phyloP scores from a whole-genome alignment of 2,888 invertebrate genomes.

The Catocala nupta region DNA sequence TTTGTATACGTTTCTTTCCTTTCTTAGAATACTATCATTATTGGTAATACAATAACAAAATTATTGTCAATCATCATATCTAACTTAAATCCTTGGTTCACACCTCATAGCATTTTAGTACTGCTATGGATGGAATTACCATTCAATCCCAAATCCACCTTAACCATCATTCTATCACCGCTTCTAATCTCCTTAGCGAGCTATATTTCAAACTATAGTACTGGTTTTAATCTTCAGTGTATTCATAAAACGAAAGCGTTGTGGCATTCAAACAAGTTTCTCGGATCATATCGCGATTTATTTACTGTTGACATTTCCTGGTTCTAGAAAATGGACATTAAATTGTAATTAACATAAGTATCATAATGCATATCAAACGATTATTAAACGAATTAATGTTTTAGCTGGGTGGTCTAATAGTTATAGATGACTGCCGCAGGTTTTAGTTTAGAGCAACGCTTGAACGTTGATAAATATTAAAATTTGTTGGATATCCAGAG shows the following conservation, averaged over 20 bases:
- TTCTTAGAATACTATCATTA: too few relatives aligned
- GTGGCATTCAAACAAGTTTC: slow-evolving; percentile 6
- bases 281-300: slow-evolving; percentile 19
- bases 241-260: slow-evolving; percentile 11
- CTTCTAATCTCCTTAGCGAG: too few relatives aligned
- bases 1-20: too few relatives aligned
- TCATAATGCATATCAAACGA: slow-evolving; percentile 19
- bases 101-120: too few relatives aligned
- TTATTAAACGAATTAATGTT: slow-evolving; percentile 16
- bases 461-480: not conserved
- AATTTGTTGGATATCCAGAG: not conserved
- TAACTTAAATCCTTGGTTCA: too few relatives aligned
- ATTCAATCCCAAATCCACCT: too few relatives aligned
- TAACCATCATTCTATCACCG: too few relatives aligned
- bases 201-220: not conserved
- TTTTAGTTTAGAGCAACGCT: too few relatives aligned
- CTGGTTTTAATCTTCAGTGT: slow-evolving; percentile 10
- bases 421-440: not conserved
- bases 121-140: too few relatives aligned
- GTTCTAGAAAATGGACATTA: slow-evolving; percentile 17
- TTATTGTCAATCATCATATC: too few relatives aligned
- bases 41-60: too few relatives aligned
- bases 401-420: slow-evolving; percentile 17
- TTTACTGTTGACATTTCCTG: slow-evolving; percentile 24
- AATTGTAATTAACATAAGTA: slow-evolving; percentile 20